Evolutionary conservation across 2,888 invertebrate species (phyloP).

Genomic region (Hermaeophaga mercurialis): DNA sequence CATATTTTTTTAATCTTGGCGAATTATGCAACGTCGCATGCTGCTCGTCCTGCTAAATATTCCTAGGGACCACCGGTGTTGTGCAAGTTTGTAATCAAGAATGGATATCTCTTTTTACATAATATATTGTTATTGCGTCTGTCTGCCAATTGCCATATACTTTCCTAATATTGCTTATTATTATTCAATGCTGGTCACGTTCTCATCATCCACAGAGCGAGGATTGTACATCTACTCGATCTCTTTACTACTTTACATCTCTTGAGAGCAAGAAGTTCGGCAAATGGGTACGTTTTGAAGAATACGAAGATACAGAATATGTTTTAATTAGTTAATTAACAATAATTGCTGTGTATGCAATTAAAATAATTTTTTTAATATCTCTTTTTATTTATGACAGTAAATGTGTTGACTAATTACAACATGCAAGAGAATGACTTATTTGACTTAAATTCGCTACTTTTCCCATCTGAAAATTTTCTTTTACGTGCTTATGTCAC

Average conservation of each 20-base stretch:
- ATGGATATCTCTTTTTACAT: slow-evolving; percentile 33
- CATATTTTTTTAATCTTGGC: background rate
- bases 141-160: slow-evolving; percentile 29
- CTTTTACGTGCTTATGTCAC: too few relatives aligned
- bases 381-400: too few relatives aligned
- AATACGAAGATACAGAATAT: too few relatives aligned
- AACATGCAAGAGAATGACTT: too few relatives aligned
- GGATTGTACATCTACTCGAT: slow-evolving; percentile 24
- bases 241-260: too few relatives aligned
- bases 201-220: slow-evolving; percentile 23
- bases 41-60: background rate
- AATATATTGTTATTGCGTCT: slow-evolving; percentile 30
- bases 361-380: too few relatives aligned
- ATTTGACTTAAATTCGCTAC: too few relatives aligned
- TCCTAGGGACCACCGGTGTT: background rate
- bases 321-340: too few relatives aligned
- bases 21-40: background rate
- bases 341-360: too few relatives aligned
- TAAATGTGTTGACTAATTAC: too few relatives aligned
- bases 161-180: slow-evolving; percentile 35
- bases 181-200: slow-evolving; percentile 37
- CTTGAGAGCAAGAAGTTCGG: too few relatives aligned
- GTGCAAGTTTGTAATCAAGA: slow-evolving; percentile 28
- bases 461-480: too few relatives aligned
- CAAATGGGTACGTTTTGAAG: background rate